Evolutionary conservation across 2,113 vertebrate species (phyloP), one percentile per base, ranked within the genome.

Genomic region (Alexandromys fortis): DNA sequence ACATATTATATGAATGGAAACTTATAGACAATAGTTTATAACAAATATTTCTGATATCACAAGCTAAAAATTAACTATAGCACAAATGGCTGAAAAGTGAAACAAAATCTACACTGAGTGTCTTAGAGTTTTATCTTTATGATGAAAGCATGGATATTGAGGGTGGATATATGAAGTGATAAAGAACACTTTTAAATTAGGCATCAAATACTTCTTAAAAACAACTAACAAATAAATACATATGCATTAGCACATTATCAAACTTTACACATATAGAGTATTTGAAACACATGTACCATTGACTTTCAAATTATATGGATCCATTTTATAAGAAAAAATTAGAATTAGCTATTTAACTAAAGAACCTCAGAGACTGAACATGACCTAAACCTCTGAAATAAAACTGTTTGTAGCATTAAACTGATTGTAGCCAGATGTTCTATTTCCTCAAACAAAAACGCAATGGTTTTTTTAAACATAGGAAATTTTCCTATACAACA

Each of bases 131-230:
- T 17, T n/a, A n/a, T 6, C 14, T 89, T 49, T 7, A n/a, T 73
- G 35, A 89, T 55, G 28, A 21, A 49, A 55, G 0, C 1, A 45
- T 7, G 45, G 21, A 28, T 68, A 33, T 85, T 22, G 10, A 19
- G 10, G 2, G 10, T 81, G 28, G 3, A 1, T 14, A 45, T 13
- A 65, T 35, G 42, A 47, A 75, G 1, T 21, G 6, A 2, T 1
- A 19, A 9, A 21, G 3, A 58, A 78, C 3, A 26, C 24, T 0
- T 77, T 63, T 38, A 33, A 61, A 21, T 45, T 58, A 26, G 55
- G n/a, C 5, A n/a, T 22, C n/a, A 45, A 45, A 12, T 2, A 33
- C 10, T 28, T 86, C 68, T 47, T 5, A 1, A 19, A 47, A 30
- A 13, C 22, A 30, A 13, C 16, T 70, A 72, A 63, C 16, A 21